Base-by-base conservation (phyloP, 2,888 invertebrate genomes). In the Asteroscopus sphinx region DNA sequence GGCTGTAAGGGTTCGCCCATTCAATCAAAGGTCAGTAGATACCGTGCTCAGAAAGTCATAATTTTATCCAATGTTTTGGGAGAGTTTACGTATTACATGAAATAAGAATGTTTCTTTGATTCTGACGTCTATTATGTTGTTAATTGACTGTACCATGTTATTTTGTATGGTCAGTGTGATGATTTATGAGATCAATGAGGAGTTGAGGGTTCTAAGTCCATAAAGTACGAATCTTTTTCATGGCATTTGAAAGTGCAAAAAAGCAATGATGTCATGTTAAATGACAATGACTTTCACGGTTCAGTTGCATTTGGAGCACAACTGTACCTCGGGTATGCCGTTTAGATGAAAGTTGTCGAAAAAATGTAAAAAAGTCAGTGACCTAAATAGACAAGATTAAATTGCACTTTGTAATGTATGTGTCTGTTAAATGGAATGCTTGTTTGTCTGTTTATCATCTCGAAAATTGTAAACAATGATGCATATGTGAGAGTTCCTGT, bases 1-100 rank as follows among this genome's bases (percentile, higher is more conserved):
- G 87, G 98, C 98, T 84, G 98, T 98, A 80, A 96, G 98, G 95
- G 97, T 98, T 92, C 96, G 98, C 88, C 98, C 98, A 91, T 97
- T 98, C 93, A 98, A 97, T 94, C 96, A 97, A 93, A 97, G 98
- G 98, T 98, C 87, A 85, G 89, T 80, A 51, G 15, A 47, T 68
- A 60, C 41, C 60, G 26, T 56, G 51, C 62, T 67, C 68, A 61
- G 26, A 69, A 77, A 77, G 60, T 51, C 40, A 5, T 45, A 37
- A 35, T 59, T 68, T 68, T 52, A 32, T 26, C 33, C 56, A 74
- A 75, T 86, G 80, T 81, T 83, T 79, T 80, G 72, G 73, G 78
- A 70, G 64, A 68, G 68, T 80, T 75, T 49, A 70, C 69, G 64
- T 79, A 75, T 74, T 74, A 71, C 68, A 63, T 57, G 56, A 60